Evolutionary conservation across 2,888 invertebrate species (phyloP), one percentile per base, ranked within the genome.

Genomic region (Hypolimnas misippus): DNA sequence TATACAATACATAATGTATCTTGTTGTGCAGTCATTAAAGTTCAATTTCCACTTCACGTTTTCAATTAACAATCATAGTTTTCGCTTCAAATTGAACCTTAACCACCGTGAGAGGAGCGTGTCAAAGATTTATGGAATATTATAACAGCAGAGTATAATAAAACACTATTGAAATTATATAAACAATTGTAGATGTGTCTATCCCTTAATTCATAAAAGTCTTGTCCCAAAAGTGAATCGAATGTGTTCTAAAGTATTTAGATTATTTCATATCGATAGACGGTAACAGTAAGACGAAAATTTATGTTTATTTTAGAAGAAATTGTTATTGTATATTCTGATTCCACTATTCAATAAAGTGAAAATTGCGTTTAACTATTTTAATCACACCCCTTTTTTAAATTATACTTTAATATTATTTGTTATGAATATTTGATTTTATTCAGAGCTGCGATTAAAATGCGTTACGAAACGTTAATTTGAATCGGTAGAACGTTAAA

Each of bases 1-100:
- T 57, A 40, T 50, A 35, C 29, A 25, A 59, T 59, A 53, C 16
- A 66, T 65, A 65, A 58, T 58, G 51, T 62, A 60, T 65, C 59
- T 50, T 67, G 66, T 57, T 57, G 54, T 21, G 16, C 25, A 49
- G 56, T 42, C 25, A 16, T 53, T 56, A 57, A 59, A 16, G 62
- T 62, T 64, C 54, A 64, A 57, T 56, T 17, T 62, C 14, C 2
- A 51, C 31, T 62, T 62, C 17, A 57, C 6, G 14, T 40, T 19
- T 12, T 12, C 16, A 44, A 44, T n/a, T 0, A 46, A 46, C 44
- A 21, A 46, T 21, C 3, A 40, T 40, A 40, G 40, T 16, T 55
- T 57, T 25, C 49, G 12, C 58, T 53, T 31, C 33, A 42, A 52
- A 58, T 56, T 64, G 50, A 62, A 67, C 55, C 17, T 57, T 54